Evolutionary conservation across 2,888 invertebrate genomes (phyloP).

Genomic region (Rotaria socialis): DNA sequence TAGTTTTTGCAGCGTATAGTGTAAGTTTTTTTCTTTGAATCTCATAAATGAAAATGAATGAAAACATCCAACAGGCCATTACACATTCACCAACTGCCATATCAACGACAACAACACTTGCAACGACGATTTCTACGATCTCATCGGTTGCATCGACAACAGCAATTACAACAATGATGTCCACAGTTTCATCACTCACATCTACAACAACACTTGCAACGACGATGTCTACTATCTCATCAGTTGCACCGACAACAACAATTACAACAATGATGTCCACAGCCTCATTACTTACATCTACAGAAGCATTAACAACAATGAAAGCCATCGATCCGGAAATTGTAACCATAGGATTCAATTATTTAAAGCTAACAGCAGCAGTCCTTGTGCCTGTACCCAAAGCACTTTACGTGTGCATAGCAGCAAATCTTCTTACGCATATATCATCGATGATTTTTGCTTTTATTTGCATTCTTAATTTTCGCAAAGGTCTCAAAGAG

Average conservation of each 20-base stretch:
- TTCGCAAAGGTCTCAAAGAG: not conserved
- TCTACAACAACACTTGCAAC: not conserved
- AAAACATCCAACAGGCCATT: not conserved
- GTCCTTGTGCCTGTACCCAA: not conserved
- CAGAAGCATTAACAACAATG: too few species aligned
- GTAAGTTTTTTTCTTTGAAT: not conserved
- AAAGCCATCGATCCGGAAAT: not conserved
- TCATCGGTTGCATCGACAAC: not conserved
- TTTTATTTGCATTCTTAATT: not conserved
- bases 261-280: too few species aligned
- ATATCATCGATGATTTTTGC: not conserved
- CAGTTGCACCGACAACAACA: not conserved
- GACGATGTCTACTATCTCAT: too few species aligned
- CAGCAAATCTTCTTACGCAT: not conserved
- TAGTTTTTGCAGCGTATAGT: not conserved
- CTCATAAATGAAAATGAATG: not conserved
- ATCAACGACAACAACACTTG: not conserved
- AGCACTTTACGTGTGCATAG: slow-evolving; percentile 8
- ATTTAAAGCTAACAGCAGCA: not conserved
- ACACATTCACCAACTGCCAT: not conserved
- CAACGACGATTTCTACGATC: too few species aligned
- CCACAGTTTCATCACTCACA: not conserved
- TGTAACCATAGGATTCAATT: not conserved
- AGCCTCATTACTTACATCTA: too few species aligned
- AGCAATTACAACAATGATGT: not conserved